phyloP scores from a whole-genome alignment of 2,888 invertebrate species.

The Lycocerus yunnanus region DNA sequence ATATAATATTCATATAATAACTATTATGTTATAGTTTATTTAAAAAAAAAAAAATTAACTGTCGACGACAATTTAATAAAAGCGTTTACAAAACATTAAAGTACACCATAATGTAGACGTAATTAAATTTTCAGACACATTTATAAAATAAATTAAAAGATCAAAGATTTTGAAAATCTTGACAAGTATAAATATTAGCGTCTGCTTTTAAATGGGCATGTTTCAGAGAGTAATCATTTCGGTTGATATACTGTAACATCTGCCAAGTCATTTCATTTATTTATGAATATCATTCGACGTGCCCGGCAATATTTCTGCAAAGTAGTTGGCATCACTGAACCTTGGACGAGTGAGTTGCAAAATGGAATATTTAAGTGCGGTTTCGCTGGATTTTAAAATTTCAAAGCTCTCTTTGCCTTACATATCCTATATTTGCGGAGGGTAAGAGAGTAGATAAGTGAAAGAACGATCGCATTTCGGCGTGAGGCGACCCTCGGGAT shows the following conservation, averaged over 20 bases:
- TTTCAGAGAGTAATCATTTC: constrained; percentile 33
- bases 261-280: constrained; percentile 35
- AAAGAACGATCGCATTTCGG: constrained; percentile 41
- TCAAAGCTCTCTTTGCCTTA: constrained; percentile 32
- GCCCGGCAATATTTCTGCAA: constrained; percentile 32
- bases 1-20: neutral
- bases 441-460: constrained; percentile 38
- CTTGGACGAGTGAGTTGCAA: constrained; percentile 30
- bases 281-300: constrained; percentile 35
- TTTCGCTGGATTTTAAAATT: constrained; percentile 32
- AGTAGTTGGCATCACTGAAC: constrained; percentile 30
- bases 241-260: constrained; percentile 33
- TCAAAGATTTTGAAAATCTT: constrained; percentile 33
- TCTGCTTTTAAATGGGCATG: constrained; percentile 32
- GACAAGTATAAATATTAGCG: constrained; percentile 34
- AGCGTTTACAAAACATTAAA: constrained; percentile 2
- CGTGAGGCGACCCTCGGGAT: constrained; percentile 41
- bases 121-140: constrained; percentile 30
- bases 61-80: neutral
- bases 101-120: constrained; percentile 18
- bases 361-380: constrained; percentile 36
- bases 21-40: neutral
- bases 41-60: neutral
- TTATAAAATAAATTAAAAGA: constrained; percentile 34
- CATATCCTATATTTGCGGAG: constrained; percentile 37